Evolutionary conservation across 2,113 vertebrate genomes (phyloP).

Genomic region (Mobula birostris): DNA sequence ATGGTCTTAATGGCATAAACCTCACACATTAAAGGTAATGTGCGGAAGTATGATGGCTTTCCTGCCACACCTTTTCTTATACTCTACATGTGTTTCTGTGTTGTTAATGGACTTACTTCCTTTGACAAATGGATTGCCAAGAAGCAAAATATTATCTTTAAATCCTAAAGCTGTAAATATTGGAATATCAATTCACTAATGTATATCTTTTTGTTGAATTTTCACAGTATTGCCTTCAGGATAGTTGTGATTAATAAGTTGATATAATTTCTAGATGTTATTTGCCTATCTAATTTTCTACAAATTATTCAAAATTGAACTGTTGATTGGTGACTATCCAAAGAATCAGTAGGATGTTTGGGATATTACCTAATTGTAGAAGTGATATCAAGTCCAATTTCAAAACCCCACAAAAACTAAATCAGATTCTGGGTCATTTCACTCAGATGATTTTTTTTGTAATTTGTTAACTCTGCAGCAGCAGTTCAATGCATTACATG

Average conservation of each 20-base stretch:
- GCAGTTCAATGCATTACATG: too few relatives aligned
- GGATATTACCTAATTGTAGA: neutral
- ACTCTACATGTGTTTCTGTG: neutral
- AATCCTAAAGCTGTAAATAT: neutral
- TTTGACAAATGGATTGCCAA: neutral
- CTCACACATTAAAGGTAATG: neutral
- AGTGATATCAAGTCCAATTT: neutral
- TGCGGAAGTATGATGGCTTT: neutral
- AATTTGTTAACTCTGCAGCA: too few relatives aligned
- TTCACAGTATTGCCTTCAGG: neutral
- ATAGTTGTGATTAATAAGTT: neutral
- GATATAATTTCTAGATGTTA: neutral
- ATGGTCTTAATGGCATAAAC: neutral
- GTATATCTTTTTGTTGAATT: neutral
- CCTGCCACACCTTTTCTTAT: neutral
- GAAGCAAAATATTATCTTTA: neutral
- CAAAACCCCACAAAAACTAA: neutral
- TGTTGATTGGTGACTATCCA: neutral
- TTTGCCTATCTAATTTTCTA: neutral
- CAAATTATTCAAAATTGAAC: neutral
- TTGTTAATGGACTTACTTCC: conserved; percentile 5
- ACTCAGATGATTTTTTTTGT: neutral
- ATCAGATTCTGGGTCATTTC: neutral
- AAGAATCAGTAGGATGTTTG: neutral
- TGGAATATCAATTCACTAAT: neutral